Conservation (phyloP, 35 echinoderm and acorn worm genomes). For the Diadema setosum region DNA sequence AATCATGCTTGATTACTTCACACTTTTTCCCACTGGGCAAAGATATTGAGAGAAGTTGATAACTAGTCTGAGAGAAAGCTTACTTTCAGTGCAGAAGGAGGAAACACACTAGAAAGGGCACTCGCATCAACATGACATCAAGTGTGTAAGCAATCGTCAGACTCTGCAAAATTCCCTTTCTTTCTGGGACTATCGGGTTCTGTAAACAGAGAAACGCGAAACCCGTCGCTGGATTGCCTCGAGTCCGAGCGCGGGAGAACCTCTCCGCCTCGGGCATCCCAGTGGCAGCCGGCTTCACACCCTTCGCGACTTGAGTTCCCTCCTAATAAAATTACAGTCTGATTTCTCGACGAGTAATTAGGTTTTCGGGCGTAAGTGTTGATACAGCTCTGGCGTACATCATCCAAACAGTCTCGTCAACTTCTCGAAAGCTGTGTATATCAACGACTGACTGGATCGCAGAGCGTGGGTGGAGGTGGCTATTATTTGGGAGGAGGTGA, state of each 20-base stretch:
- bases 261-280: background rate
- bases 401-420: too few species aligned
- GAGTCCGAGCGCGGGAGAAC: background rate
- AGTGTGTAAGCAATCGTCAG: background rate
- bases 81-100: too few species aligned
- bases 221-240: background rate
- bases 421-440: too few species aligned
- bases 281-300: background rate
- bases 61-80: too few species aligned
- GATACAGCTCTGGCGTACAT: background rate
- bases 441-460: too few species aligned
- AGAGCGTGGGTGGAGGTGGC: too few species aligned
- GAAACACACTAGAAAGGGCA: too few species aligned
- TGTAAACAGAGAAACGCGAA: background rate
- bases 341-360: constrained; percentile 7
- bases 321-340: background rate
- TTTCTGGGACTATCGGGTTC: background rate
- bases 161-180: background rate
- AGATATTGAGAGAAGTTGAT: too few species aligned
- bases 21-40: too few species aligned
- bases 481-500: too few species aligned
- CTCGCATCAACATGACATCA: too few species aligned
- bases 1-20: too few species aligned
- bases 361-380: background rate
- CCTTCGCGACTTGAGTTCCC: background rate